phyloP scores from a whole-genome alignment of 2,888 invertebrate species.

The Caenorhabditis sp. region DNA sequence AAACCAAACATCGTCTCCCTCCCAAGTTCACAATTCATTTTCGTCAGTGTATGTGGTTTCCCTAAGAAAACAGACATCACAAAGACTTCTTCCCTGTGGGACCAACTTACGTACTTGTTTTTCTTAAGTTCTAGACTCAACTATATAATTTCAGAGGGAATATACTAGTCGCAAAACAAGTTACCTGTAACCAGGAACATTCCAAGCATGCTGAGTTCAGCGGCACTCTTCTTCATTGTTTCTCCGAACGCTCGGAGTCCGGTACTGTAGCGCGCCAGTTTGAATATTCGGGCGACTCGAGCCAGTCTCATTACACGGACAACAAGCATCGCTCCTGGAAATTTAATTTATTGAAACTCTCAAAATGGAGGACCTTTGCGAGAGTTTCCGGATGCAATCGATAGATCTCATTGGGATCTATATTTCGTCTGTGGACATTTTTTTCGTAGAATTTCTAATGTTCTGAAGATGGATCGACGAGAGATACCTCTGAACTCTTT shows the following conservation, averaged over 20 bases:
- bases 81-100: slow-evolving; percentile 23
- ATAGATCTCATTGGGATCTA: too few species aligned
- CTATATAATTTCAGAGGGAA: slow-evolving; percentile 40
- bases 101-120: background rate
- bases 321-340: slow-evolving; percentile 80
- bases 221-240: slow-evolving; percentile 82
- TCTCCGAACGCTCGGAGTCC: slow-evolving; percentile 81
- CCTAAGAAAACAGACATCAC: background rate
- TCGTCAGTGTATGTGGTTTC: slow-evolving; percentile 7
- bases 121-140: background rate
- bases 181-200: slow-evolving; percentile 81
- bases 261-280: slow-evolving; percentile 79
- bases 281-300: slow-evolving; percentile 81
- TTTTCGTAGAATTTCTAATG: too few species aligned
- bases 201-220: slow-evolving; percentile 82
- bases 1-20: background rate
- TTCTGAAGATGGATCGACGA: too few species aligned
- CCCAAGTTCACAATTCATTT: slow-evolving; percentile 17
- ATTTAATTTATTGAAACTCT: too few species aligned
- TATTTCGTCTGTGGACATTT: too few species aligned
- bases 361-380: too few species aligned
- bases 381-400: too few species aligned
- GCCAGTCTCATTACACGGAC: slow-evolving; percentile 80
- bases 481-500: slow-evolving; percentile 76
- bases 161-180: background rate